Conservation (phyloP, 2,797 vertebrate species). For the Passerculus sandwichensis region DNA sequence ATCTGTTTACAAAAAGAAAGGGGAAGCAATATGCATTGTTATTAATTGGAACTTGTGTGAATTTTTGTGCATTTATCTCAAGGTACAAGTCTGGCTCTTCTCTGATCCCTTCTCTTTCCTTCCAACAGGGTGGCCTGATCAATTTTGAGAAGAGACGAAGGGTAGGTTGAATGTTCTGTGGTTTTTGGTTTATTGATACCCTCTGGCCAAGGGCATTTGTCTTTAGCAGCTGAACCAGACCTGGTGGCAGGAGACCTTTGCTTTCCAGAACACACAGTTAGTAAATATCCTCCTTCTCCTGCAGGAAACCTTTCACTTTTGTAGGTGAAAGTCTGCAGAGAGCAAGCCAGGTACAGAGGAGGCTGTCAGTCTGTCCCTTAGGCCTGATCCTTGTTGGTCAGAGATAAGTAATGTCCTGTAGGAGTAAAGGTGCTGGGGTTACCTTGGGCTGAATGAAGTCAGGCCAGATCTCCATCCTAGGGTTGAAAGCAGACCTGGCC, state of each 20-base stretch:
- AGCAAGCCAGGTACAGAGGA: neutral
- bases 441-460: neutral
- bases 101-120: conserved; percentile 12
- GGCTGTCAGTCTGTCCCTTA: neutral
- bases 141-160: conserved; percentile 96
- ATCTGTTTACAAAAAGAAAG: neutral
- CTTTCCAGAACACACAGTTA: neutral
- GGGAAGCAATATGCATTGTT: neutral
- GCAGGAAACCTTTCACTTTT: neutral
- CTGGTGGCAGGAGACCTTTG: neutral
- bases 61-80: neutral
- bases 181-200: neutral
- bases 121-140: conserved; percentile 88
- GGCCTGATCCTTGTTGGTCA: neutral
- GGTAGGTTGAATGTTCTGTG: conserved; percentile 77
- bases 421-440: neutral
- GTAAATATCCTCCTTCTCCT: neutral
- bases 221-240: neutral
- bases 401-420: neutral
- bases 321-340: neutral
- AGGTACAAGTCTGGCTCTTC: neutral
- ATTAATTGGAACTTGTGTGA: neutral
- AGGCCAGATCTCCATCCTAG: neutral
- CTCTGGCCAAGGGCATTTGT: neutral
- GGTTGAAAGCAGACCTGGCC: neutral